Evolutionary conservation across 1,140 invertebrate genomes (phyloP).

Genomic region (Hycleus cichorii): DNA sequence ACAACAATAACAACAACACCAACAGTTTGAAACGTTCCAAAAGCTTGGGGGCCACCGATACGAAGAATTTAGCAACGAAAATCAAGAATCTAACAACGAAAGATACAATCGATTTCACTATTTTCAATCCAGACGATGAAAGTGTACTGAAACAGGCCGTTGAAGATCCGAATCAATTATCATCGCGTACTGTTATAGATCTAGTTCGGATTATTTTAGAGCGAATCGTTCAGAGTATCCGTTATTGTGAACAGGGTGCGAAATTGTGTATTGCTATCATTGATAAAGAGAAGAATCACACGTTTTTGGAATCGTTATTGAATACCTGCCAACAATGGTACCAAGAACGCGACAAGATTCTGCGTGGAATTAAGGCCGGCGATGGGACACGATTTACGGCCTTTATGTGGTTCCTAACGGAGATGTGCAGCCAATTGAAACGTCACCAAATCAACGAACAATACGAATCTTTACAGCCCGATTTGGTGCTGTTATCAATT

Average conservation of each 20-base stretch:
- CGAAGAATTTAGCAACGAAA: slow-evolving; percentile 39
- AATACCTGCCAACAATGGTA: slow-evolving; percentile 88
- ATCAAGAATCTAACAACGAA: slow-evolving; percentile 50
- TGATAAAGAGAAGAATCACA: slow-evolving; percentile 77
- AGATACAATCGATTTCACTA: slow-evolving; percentile 65
- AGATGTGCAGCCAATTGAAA: slow-evolving; percentile 81
- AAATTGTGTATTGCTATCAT: slow-evolving; percentile 77
- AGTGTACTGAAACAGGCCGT: slow-evolving; percentile 62
- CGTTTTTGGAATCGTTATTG: slow-evolving; percentile 78
- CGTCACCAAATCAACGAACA: slow-evolving; percentile 61
- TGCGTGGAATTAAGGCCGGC: slow-evolving; percentile 44
- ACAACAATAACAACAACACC: slow-evolving; percentile 13
- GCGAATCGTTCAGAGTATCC: slow-evolving; percentile 67
- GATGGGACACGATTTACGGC: slow-evolving; percentile 64
- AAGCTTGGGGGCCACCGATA: slow-evolving; percentile 66
- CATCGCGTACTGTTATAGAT: slow-evolving; percentile 73
- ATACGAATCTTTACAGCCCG: slow-evolving; percentile 61
- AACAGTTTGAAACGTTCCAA: slow-evolving; percentile 66
- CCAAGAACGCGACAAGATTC: slow-evolving; percentile 68
- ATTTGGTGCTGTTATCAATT: slow-evolving; percentile 66
- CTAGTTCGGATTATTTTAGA: slow-evolving; percentile 72
- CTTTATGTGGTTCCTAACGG: slow-evolving; percentile 81
- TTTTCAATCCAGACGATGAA: slow-evolving; percentile 61
- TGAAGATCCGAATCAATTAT: slow-evolving; percentile 73
- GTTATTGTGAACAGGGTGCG: slow-evolving; percentile 70